Base-by-base conservation (phyloP, 2,888 invertebrate genomes). In the Drosophila basisetae region DNA sequence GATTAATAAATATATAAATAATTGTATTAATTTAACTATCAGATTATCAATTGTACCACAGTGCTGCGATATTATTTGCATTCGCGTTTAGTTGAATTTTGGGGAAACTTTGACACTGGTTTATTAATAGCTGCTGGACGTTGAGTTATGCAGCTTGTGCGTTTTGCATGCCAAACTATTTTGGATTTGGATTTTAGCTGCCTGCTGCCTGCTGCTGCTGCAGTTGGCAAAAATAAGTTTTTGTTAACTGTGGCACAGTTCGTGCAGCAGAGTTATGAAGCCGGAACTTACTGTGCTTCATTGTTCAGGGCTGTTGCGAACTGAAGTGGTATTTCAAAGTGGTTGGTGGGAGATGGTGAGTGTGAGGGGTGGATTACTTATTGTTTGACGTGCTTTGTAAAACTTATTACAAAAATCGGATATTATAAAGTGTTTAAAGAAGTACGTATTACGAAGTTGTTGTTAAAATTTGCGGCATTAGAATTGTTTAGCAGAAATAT, bases 101-200 rank as follows among this genome's bases (percentile, higher is more conserved):
- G 58, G 76, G 65, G 22, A 73, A 88, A 88, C 76, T 84, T 90
- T 84, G 85, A 84, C 84, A 88, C 79, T 76, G 83, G 82, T 79
- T 90, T 90, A 90, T 84, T 84, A 84, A 84, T 90, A 87, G 84
- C 84, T 70, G 69, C 73, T 82, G 68, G 67, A 69, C 80, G 52
- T 68, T 68, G 74, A 85, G 83, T 83, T 68, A 65, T 77, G 77
- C 49, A 55, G 47, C 54, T 54, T 54, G 59, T 61, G 81, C 67
- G 67, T 54, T 77, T 65, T 78, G 82, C 82, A 81, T 78, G 68
- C 77, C 59, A 80, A 78, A 76, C 71, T 68, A 80, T 68, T 80
- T 80, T 71, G 76, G 61, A 72, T 80, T 80, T 71, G 76, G 54
- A 72, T 58, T 59, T 41, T 18, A 13, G 53, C 39, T 72, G 58